Evolutionary conservation across 2,797 vertebrate genomes (phyloP), one percentile per base, ranked within the genome.

Genomic region (Microhierax caerulescens): DNA sequence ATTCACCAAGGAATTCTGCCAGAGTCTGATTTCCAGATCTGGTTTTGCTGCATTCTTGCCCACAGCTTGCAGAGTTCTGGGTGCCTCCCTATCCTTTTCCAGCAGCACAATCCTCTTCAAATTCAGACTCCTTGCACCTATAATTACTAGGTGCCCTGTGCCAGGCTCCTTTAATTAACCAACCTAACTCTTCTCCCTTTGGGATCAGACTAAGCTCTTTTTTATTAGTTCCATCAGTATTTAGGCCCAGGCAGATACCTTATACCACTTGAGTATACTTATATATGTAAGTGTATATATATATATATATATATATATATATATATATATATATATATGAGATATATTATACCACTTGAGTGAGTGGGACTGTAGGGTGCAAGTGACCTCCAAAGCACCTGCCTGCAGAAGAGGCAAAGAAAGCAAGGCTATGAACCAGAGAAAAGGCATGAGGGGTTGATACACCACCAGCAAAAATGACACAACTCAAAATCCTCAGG

Each of bases 21-120:
- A 97, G 83, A 98, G 90, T 94, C 97, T 97, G 82, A 97, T 96
- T 98, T 98, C 96, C 97, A 97, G 96, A 98, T 98, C 98, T 98
- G 98, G 98, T 99, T 98, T 98, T 98, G 97, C 98, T 96, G 97
- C 98, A 98, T 98, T 98, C 98, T 98, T 98, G 95, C 95, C 96
- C 95, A 97, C 90, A 97, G 96, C 96, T 95, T 97, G 95, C 92
- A 95, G 91, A 95, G 97, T 96, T 91, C 95, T 97, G 39, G 59
- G 96, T 97, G 95, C 97, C 98, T 98, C 98, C 97, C 98, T 97
- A 88, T 89, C 95, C 98, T 97, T 98, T 97, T 97, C 95, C 97
- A 98, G 95, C 97, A 97, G 95, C 97, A 97, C 93, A 97, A 97
- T 95, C 96, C 96, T 98, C 96, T 98, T 98, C 97, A 98, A 96